Base-by-base conservation (phyloP, 2,888 invertebrate species). In the Drosophila glabriapex region DNA sequence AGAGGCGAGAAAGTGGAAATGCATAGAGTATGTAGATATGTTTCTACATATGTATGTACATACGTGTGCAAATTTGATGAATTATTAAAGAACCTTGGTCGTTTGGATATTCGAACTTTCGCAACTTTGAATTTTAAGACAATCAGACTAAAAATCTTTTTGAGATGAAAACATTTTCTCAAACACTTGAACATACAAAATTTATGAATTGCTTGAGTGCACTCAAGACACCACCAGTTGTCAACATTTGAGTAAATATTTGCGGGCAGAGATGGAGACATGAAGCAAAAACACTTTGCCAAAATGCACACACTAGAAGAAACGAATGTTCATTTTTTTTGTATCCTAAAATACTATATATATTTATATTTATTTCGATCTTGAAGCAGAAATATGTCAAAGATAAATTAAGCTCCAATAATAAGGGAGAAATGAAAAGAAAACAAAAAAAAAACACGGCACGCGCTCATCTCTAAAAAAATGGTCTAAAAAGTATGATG, bases 231-330 rank as follows among this genome's bases (percentile, higher is more conserved):
- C 25, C 16, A 46, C 25, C 25, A 46, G 46, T 46, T 46, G 46
- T 46, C 25, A 46, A 46, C 46, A 46, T 46, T 16, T 46, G 46
- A 46, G 25, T 46, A 46, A 46, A 46, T 46, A 46, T 46, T 46
- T 46, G 9, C 9, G 22, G 25, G 46, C 16, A 16, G 4, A 7
- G 46, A 46, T 22, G 46, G 46, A 46, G 46, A 22, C 7, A 16
- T 16, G 22, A 46, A 46, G 9, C 31, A 46, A 14, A 2, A 46
- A 46, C 7, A 46, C 16, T 41, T 41, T 46, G 46, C 46, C 16
- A 22, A 46, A 46, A 46, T 46, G 7, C 16, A 25, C 22, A 12
- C 43, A 5, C 22, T n/a, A 43, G 43, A 43, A 43, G 43, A 43
- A 22, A 12, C 22, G 12, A 43, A 22, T 22, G 12, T 22, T 43